These are phyloP conservation scores for Pelvicachromis taeniatus DNA, from an alignment of 2,113 vertebrate genomes.

Conservation along the genomic window DNA sequence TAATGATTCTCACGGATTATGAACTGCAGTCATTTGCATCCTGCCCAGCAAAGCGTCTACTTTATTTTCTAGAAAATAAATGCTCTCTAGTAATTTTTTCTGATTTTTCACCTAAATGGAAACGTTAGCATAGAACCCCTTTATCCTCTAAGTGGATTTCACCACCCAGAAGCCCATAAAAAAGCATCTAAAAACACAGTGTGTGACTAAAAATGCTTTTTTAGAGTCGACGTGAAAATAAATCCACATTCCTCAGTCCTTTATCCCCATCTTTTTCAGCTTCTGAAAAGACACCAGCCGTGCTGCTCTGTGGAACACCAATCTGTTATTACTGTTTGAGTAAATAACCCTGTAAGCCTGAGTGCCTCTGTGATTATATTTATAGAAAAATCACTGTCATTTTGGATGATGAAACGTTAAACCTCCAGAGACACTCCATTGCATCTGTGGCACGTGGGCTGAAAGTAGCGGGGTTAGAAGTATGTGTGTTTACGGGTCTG, in stretches of 20 bases:
- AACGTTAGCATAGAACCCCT: neutral
- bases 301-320: neutral
- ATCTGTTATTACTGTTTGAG: slow-evolving; percentile 15
- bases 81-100: neutral
- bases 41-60: neutral
- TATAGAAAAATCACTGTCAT: slow-evolving; percentile 5
- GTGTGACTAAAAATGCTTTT: neutral
- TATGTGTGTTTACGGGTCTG: neutral
- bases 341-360: slow-evolving; percentile 7
- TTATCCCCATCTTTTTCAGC: neutral
- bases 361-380: slow-evolving; percentile 3
- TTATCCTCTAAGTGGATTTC: neutral
- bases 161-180: neutral
- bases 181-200: neutral
- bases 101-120: neutral
- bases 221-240: neutral
- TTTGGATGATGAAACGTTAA: slow-evolving; percentile 25
- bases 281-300: neutral
- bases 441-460: neutral
- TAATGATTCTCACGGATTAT: neutral
- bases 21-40: neutral
- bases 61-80: neutral
- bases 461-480: neutral
- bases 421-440: neutral
- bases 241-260: neutral